Evolutionary conservation across 2,113 vertebrate species (phyloP).

Genomic region (Grus americana): DNA sequence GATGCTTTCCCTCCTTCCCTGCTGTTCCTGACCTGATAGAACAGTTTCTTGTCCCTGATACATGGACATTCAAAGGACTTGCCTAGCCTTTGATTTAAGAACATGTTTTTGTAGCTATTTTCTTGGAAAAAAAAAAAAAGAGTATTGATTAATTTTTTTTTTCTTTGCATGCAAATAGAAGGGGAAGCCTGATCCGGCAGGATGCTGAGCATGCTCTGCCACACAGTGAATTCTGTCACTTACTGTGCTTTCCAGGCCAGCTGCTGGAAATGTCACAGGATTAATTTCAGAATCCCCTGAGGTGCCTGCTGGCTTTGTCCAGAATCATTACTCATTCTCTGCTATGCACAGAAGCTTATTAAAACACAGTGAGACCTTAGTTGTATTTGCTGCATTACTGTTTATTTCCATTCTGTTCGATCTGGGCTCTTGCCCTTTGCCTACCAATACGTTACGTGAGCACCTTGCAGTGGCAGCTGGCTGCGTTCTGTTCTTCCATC

Average conservation of each 20-base stretch:
- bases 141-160: background rate
- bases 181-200: background rate
- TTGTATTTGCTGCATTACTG: background rate
- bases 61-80: background rate
- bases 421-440: background rate
- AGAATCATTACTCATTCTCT: background rate
- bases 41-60: background rate
- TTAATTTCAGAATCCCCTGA: slow-evolving; percentile 26
- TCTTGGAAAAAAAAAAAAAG: background rate
- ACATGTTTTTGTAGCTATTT: background rate
- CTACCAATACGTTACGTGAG: background rate
- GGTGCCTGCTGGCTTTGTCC: slow-evolving; percentile 24
- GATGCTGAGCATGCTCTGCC: background rate
- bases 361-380: background rate
- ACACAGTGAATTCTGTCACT: background rate
- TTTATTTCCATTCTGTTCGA: background rate
- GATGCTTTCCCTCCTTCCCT: background rate
- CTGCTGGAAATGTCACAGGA: slow-evolving; percentile 26
- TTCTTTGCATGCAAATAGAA: background rate
- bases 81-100: background rate
- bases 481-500: background rate
- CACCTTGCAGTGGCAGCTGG: background rate
- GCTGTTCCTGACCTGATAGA: background rate
- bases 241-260: background rate
- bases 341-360: background rate